phyloP scores from a whole-genome alignment of 2,888 invertebrate species.

The Plebejus melissa region DNA sequence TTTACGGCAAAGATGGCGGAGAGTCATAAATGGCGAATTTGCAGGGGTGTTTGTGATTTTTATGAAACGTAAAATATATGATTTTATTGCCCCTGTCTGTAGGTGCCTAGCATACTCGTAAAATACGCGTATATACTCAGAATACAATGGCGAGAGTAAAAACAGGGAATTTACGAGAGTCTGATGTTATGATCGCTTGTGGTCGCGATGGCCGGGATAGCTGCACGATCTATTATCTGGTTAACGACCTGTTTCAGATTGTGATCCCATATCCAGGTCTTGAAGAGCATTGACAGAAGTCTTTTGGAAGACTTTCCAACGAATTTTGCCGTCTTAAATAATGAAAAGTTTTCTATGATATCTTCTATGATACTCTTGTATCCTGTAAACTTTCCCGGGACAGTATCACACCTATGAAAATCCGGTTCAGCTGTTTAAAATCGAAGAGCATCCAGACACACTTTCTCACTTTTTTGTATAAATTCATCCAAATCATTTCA shows the following conservation, averaged over 20 bases:
- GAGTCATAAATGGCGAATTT: neutral
- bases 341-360: neutral
- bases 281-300: no score
- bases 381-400: no score
- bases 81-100: neutral
- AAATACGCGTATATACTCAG: neutral
- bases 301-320: no score
- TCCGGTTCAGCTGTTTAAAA: no score
- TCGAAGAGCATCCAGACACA: no score
- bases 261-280: neutral
- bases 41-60: neutral
- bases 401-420: no score
- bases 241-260: constrained; percentile 23
- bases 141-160: neutral
- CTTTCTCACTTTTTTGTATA: neutral
- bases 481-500: neutral
- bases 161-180: constrained; percentile 29
- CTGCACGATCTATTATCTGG: constrained; percentile 28
- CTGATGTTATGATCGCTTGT: constrained; percentile 31
- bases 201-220: constrained; percentile 32
- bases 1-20: neutral
- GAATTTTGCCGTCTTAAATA: no score
- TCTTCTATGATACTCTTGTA: no score
- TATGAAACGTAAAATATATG: constrained; percentile 9
- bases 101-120: neutral